Evolutionary conservation across 2,113 vertebrate genomes (phyloP), one percentile per base, ranked within the genome.

Genomic region (Eulemur macaco): DNA sequence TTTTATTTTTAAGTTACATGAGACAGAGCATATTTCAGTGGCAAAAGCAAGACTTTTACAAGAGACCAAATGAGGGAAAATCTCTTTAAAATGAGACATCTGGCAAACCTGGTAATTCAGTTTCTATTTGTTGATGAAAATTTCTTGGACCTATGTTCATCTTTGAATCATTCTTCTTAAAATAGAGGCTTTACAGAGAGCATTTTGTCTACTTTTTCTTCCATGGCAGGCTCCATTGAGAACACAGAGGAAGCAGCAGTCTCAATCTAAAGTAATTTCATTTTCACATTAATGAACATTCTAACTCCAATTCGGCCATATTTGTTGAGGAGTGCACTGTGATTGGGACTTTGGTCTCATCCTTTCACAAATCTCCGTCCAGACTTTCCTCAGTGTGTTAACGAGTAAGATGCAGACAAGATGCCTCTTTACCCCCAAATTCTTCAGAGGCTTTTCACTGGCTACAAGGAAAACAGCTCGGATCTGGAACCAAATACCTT

Each of bases 61-160:
- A 93, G 74, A 93, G 86, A 91, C 86, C 78, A 97, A 95, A 95
- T 76, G 89, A 97, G 91, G 82, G 68, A 91, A 96, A 69, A 39
- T 66, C 63, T 95, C 89, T 86, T 94, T 86, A 83, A 95, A 95
- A 94, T n/a, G 50, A 95, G 83, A 97, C 86, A 96, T 89, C 86
- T 96, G 96, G 82, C 68, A 95, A 97, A 94, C 91, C 83, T 96
- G 93, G 83, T 68, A 86, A 34, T 80, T 94, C 83, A 37, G 60
- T 94, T 94, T 96, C 91, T 29, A 69, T 92, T 86, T 93, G 93
- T 82, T 95, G 60, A 69, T 83, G 58, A 83, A 94, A 96, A 64
- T 89, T 88, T 83, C 91, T 93, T 81, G 84, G 93, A 77, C 81
- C 45, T 45, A 54, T 45, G 77, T 76, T 95, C 23, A 56, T 92